Conservation (phyloP, 2,888 invertebrate species). For the Thysanoteuthis rhombus region DNA sequence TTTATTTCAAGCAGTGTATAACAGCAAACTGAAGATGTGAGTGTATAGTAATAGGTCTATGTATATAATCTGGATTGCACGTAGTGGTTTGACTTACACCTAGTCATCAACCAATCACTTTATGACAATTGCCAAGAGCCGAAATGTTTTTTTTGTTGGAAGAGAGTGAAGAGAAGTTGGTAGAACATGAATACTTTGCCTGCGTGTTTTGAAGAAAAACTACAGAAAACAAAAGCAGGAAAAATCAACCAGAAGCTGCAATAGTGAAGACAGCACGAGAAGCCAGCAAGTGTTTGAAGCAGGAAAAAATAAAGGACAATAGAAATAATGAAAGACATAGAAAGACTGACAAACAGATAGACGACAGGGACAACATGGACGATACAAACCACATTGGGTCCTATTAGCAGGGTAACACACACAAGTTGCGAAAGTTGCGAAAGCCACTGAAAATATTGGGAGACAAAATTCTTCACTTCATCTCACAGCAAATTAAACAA, state of each 20-base stretch:
- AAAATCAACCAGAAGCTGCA: not conserved
- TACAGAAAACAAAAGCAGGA: no score
- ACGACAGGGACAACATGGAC: not conserved
- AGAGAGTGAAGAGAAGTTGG: no score
- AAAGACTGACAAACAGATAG: not conserved
- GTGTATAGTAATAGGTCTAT: no score
- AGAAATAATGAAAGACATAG: not conserved
- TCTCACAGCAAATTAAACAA: not conserved
- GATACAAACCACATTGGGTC: constrained; percentile 28
- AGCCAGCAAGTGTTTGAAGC: not conserved
- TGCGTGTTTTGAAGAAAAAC: no score
- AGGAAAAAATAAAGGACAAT: not conserved
- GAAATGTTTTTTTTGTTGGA: no score
- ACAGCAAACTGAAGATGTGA: no score
- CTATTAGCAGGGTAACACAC: constrained; percentile 30
- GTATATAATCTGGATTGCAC: no score
- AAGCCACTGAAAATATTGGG: constrained; percentile 29
- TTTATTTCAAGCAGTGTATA: no score
- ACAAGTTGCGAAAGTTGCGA: constrained; percentile 30
- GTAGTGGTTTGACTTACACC: no score
- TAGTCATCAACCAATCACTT: no score
- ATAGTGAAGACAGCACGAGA: not conserved
- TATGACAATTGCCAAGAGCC: no score
- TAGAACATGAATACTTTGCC: no score
- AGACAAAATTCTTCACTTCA: constrained; percentile 12